phyloP scores from a whole-genome alignment of 2,888 invertebrate genomes.

The Teleiodes luculella region DNA sequence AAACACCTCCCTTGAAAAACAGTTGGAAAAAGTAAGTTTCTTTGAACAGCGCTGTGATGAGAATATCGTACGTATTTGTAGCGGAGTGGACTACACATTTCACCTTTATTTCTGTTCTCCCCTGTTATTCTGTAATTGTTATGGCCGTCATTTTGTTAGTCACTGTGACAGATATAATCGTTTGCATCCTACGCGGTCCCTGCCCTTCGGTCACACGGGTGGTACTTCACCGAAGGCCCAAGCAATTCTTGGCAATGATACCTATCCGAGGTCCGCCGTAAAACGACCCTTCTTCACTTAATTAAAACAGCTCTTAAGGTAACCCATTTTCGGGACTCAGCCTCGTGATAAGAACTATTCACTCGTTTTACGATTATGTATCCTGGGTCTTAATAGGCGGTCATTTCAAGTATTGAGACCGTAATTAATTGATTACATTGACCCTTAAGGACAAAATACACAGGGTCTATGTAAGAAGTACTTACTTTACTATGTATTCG shows the following conservation, averaged over 20 bases:
- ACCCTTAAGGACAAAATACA: not conserved
- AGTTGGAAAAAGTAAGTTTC: not conserved
- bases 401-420: slow-evolving; percentile 20
- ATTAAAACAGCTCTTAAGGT: slow-evolving; percentile 54
- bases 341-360: slow-evolving; percentile 35
- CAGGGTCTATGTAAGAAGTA: not conserved
- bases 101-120: slow-evolving; percentile 12
- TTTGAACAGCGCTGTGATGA: not conserved
- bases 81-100: slow-evolving; percentile 6
- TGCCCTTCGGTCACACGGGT: slow-evolving; percentile 6
- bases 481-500: not conserved
- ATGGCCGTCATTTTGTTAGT: slow-evolving; percentile 2
- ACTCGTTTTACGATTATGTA: slow-evolving; percentile 35
- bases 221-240: not conserved
- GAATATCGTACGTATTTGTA: not conserved
- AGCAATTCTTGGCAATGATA: slow-evolving; percentile 22
- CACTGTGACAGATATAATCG: slow-evolving; percentile 13
- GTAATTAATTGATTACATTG: slow-evolving; percentile 17
- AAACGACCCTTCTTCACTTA: slow-evolving; percentile 48
- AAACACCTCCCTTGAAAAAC: no score
- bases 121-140: slow-evolving; percentile 10
- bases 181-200: slow-evolving; percentile 14
- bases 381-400: slow-evolving; percentile 18
- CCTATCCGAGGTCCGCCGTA: slow-evolving; percentile 30
- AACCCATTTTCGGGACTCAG: slow-evolving; percentile 41